Conservation (phyloP, 1,140 invertebrate genomes). For the Aphelinus certus region DNA sequence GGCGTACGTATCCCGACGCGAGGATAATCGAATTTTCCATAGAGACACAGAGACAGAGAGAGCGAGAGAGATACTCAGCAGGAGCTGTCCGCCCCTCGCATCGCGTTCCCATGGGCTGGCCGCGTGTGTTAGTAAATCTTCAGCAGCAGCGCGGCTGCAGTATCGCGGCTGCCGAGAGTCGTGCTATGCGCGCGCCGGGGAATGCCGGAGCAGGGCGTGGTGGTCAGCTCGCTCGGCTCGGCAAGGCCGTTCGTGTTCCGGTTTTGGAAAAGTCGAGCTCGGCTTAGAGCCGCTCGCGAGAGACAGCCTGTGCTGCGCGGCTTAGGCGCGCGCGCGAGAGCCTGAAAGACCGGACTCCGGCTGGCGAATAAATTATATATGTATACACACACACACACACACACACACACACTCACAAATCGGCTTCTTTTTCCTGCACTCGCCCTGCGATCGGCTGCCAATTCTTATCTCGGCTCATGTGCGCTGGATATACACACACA, state of each 20-base stretch:
- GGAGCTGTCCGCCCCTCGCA: no score
- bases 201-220: slow-evolving; percentile 37
- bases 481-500: no score
- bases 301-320: background rate
- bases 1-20: no score
- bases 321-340: background rate
- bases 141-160: no score
- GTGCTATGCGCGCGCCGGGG: background rate
- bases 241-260: slow-evolving; percentile 39
- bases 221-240: slow-evolving; percentile 25
- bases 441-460: no score
- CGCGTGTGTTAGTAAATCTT: no score
- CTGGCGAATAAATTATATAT: background rate
- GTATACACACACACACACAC: no score
- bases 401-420: background rate
- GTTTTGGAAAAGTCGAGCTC: slow-evolving; percentile 27
- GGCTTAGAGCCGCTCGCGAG: background rate
- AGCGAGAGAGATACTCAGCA: no score
- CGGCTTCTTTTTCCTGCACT: slow-evolving; percentile 2
- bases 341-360: background rate
- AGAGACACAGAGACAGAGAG: no score
- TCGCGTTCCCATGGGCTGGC: no score
- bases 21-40: no score
- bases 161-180: background rate
- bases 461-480: no score